A percentile compares a stretch with the other conserved stretches of the same genome.
Conservation (phyloP, 2,113 vertebrate genomes). For the Crotalus viridis region DNA sequence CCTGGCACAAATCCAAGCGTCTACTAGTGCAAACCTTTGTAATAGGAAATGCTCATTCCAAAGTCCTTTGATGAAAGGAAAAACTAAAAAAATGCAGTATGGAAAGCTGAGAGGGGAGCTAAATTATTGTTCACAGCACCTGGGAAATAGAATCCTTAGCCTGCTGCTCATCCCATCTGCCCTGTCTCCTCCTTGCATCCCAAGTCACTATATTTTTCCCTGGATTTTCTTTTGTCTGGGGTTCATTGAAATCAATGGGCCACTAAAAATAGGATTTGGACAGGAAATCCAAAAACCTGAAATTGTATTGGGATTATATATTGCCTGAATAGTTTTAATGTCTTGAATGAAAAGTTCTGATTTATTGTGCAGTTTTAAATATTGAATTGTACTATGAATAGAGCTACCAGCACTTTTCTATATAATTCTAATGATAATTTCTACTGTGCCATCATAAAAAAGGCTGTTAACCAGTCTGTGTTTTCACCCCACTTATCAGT, state of each 20-base stretch:
- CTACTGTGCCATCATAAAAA: not conserved
- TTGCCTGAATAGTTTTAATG: not conserved
- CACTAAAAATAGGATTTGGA: not conserved
- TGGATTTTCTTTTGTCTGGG: not conserved
- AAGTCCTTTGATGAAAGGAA: not conserved
- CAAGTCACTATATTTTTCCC: not conserved
- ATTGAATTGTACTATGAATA: not conserved
- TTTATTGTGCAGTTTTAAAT: not conserved
- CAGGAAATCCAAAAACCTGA: not conserved
- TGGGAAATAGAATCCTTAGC: not conserved
- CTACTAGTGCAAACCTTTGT: not conserved
- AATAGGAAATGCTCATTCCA: not conserved
- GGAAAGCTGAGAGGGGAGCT: constrained; percentile 10
- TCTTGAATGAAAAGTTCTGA: not conserved
- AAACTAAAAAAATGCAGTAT: constrained; percentile 21
- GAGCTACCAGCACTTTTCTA: not conserved
- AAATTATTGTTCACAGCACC: not conserved
- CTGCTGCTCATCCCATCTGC: not conserved
- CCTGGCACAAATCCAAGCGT: not conserved
- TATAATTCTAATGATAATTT: not conserved
- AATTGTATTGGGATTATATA: not conserved
- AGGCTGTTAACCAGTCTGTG: not conserved
- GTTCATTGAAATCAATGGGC: not conserved
- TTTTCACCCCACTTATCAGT: not conserved
- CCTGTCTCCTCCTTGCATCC: not conserved